Evolutionary conservation across 2,888 invertebrate genomes (phyloP), one percentile per base, ranked within the genome.

Genomic region (Cheilosia grossa): DNA sequence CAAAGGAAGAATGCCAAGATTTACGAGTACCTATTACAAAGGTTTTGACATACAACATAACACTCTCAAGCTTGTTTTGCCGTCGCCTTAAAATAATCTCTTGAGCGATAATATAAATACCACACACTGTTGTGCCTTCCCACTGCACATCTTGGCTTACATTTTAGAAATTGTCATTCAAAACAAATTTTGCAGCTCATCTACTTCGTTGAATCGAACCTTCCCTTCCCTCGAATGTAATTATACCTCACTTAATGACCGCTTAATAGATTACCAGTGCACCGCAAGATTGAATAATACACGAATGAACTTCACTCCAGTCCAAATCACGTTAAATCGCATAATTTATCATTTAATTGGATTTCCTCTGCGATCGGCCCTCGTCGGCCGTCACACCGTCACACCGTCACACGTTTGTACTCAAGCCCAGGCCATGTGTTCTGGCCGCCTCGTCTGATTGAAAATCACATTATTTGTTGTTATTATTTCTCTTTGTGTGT

Each of bases 391-490:
- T 56, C 70, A 56, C 30, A 66, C 64, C 54, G 27, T 63, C n/a
- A n/a, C n/a, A n/a, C 49, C 61, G 37, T 56, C 70, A 49, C 21
- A 74, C 64, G 15, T 61, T 58, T 53, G 64, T 37, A n/a, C 37
- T 21, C 49, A 58, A 33, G 64, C 51, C 53, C 53, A 21, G 17
- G 54, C 56, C 27, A 66, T 56, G 37, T 58, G 19, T 58, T 64
- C 73, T 33, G 59, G 10, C 67, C 63, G 72, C 27, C 47, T 59
- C 40, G 51, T 58, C 66, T 66, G 79, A 82, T 79, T 82, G 82
- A 82, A 82, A 82, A 82, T 82, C 82, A 73, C 73, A 79, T 82
- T 73, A 79, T 73, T 82, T 79, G 82, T 82, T 82, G 79, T 73
- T 82, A 58, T 82, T 79, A 56, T 73, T 73, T 67, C 63, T 51